Evolutionary conservation across 2,888 invertebrate genomes (phyloP).

Genomic region (Spilarctia lutea): DNA sequence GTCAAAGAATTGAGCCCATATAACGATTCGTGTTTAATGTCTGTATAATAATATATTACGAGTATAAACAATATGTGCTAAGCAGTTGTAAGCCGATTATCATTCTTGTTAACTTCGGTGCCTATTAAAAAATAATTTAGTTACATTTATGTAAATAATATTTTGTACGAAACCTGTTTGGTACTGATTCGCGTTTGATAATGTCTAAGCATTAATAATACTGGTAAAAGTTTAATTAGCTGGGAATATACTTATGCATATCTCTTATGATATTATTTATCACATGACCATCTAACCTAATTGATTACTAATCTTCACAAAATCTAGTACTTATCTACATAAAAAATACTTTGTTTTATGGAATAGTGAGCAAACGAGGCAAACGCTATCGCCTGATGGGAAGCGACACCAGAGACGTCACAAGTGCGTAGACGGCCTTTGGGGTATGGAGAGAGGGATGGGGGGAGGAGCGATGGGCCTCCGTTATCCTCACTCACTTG

Average conservation of each 20-base stretch:
- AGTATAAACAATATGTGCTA: conserved; percentile 31
- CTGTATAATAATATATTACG: conserved; percentile 30
- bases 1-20: conserved; percentile 15
- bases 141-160: conserved; percentile 22
- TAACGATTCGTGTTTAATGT: conserved; percentile 27
- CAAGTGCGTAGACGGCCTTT: no score
- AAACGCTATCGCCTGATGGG: no score
- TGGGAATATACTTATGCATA: neutral
- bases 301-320: neutral
- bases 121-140: conserved; percentile 18
- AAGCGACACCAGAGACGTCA: no score
- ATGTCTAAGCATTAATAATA: conserved; percentile 8
- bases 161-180: conserved; percentile 12
- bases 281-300: neutral
- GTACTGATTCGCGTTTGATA: conserved; percentile 2
- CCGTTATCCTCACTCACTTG: no score
- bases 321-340: no score
- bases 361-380: no score
- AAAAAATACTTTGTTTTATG: no score
- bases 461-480: no score
- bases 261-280: neutral
- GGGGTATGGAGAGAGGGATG: no score
- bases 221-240: conserved; percentile 5
- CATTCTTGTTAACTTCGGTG: conserved; percentile 29
- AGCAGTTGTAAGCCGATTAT: conserved; percentile 30